Evolutionary conservation across 2,888 invertebrate species (phyloP), one percentile per base, ranked within the genome.

Genomic region (Microplitis deprimator): DNA sequence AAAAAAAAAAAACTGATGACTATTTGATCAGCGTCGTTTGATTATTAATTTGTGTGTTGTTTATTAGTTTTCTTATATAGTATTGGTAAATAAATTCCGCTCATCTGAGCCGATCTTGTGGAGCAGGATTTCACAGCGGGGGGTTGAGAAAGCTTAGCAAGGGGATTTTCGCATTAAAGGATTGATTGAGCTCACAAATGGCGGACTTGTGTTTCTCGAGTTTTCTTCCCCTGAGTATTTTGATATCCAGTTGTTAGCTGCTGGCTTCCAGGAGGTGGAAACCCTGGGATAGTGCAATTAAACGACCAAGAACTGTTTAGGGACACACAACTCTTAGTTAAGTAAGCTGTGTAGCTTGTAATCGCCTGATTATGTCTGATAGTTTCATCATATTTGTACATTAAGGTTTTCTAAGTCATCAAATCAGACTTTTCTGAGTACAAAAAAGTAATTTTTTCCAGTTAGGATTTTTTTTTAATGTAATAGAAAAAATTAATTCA

Each of bases 121-220:
- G 50, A 1, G 50, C 13, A 13, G 8, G 8, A 5, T 13, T 1
- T 68, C 17, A 61, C 68, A 16, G 61, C 20, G 17, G 13, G n/a
- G 73, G 72, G 50, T 59, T 29, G n/a, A 67, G 20, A 71, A 41
- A 77, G 64, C 73, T 80, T 71, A 62, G 78, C 41, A 40, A 73
- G 72, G 79, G 76, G 62, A 62, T 73, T 65, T 67, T 38, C 61
- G 72, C 78, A 80, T 81, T 76, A 79, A 78, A 79, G 79, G 79
- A 81, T 81, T 79, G 79, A 80, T 81, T 77, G 79, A 77, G 75
- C 60, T 70, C 61, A 41, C 68, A 65, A 70, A 70, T 75, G 71
- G 78, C 68, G 75, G 80, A 79, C 79, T 78, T 75, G 62, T 73
- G 75, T 79, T 73, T 50, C 64, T 41, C 29, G 73, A 76, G 73